These are phyloP conservation scores for Tiphia femorata DNA, from an alignment of 2,888 invertebrate species.

Conservation along the genomic window DNA sequence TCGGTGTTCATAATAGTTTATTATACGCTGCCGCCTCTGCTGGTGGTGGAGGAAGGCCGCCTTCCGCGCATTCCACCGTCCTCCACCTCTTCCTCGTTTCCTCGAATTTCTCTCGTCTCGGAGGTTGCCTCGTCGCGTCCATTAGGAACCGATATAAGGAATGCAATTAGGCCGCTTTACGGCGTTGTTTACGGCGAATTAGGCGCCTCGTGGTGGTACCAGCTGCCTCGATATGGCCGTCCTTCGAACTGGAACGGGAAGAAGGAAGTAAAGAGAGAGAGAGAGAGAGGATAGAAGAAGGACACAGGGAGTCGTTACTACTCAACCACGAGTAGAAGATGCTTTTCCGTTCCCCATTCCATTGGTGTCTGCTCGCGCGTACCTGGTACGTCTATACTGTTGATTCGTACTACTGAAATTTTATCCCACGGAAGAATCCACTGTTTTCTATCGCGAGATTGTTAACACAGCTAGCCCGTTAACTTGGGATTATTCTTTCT, in stretches of 20 bases:
- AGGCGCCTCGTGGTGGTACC: constrained; percentile 10
- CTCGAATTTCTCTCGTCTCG: constrained; percentile 10
- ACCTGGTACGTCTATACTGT: constrained; percentile 19
- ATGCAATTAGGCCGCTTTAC: constrained; percentile 25
- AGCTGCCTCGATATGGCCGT: too few species aligned
- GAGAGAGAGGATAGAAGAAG: too few species aligned
- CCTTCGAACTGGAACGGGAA: too few species aligned
- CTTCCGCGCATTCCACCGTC: constrained; percentile 5
- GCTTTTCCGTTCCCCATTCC: constrained; percentile 1
- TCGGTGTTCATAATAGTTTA: constrained; percentile 22
- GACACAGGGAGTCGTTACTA: too few species aligned
- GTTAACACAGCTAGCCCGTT: not conserved
- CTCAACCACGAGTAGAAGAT: too few species aligned
- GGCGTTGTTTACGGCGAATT: constrained; percentile 23
- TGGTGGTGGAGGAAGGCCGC: not conserved
- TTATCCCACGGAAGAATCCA: not conserved
- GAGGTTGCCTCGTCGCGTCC: not conserved
- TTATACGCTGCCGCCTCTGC: too few species aligned
- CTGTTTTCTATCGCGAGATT: not conserved
- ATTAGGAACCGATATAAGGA: constrained; percentile 28
- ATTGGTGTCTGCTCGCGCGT: constrained; percentile 4
- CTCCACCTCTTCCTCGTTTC: constrained; percentile 3
- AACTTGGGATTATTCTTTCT: not conserved
- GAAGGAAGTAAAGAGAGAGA: too few species aligned
- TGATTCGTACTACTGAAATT: constrained; percentile 45